Percentiles rank a stretch among this genome's conserved stretches.
These are phyloP conservation scores for Piaya cayana DNA, from an alignment of 2,113 vertebrate species.

Conservation along the genomic window DNA sequence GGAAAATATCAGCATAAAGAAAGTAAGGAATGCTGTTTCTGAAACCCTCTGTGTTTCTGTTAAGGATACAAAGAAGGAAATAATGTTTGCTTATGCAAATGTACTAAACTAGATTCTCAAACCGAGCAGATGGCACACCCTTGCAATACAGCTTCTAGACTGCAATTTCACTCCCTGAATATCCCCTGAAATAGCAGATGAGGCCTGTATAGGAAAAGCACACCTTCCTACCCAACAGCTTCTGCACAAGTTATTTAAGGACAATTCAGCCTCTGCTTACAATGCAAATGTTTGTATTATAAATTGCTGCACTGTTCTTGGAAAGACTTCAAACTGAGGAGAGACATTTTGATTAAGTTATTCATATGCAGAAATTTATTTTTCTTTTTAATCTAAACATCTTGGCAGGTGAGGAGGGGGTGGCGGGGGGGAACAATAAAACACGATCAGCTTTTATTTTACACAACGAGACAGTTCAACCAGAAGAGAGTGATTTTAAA, in stretches of 20 bases:
- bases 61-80: background rate
- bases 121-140: slow-evolving; percentile 39
- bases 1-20: background rate
- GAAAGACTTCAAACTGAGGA: slow-evolving; percentile 1
- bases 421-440: background rate
- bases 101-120: background rate
- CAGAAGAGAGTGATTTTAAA: background rate
- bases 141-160: slow-evolving; percentile 14
- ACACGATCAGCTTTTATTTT: background rate
- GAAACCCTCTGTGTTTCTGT: background rate
- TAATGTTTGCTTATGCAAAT: slow-evolving; percentile 14
- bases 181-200: background rate
- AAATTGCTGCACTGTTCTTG: slow-evolving; percentile 21
- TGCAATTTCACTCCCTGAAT: background rate
- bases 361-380: background rate
- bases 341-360: background rate
- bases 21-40: background rate
- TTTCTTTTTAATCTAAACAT: background rate
- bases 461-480: background rate
- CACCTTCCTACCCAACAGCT: slow-evolving; percentile 3
- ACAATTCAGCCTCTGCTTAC: slow-evolving; percentile 26
- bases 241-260: slow-evolving; percentile 37
- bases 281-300: slow-evolving; percentile 23
- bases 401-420: accelerated
- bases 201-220: background rate